Evolutionary conservation across 2,888 invertebrate genomes (phyloP).

Genomic region (Penaeus monodon): DNA sequence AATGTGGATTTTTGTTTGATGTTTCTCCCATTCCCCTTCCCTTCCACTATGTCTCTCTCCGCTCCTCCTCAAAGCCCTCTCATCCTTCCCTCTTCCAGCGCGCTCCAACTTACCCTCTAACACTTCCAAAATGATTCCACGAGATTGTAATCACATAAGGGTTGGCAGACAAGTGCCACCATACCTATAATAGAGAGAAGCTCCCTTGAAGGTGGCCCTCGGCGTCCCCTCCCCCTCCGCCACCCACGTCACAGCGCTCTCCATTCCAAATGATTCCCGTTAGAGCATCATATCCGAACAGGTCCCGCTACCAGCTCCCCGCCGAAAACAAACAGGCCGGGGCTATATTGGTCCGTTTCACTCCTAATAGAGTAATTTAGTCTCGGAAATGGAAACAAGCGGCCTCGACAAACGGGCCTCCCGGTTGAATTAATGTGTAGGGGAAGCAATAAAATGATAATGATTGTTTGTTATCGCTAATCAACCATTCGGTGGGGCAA

Average conservation of each 20-base stretch:
- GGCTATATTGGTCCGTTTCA: constrained; percentile 58
- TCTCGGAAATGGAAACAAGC: constrained; percentile 61
- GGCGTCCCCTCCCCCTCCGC: constrained; percentile 1
- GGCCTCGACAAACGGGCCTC: constrained; percentile 54
- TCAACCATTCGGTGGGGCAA: constrained; percentile 59
- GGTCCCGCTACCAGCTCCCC: constrained; percentile 13
- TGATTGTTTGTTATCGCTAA: constrained; percentile 62
- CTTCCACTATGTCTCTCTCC: no score
- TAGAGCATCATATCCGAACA: constrained; percentile 23
- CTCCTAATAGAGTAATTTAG: constrained; percentile 62
- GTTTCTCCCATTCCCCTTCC: no score
- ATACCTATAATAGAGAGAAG: constrained; percentile 5
- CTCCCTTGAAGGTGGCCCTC: neutral
- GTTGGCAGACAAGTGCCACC: neutral
- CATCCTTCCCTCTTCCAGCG: no score
- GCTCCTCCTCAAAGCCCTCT: no score
- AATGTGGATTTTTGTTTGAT: no score
- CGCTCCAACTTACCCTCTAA: no score
- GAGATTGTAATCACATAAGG: neutral
- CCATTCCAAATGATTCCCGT: constrained; percentile 28
- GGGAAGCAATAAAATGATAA: constrained; percentile 63
- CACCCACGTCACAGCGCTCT: neutral
- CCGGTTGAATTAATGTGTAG: constrained; percentile 61
- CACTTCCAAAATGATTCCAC: no score
- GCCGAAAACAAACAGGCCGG: constrained; percentile 48